These are phyloP conservation scores for Pitta sordida DNA, from an alignment of 2,113 vertebrate species.

Conservation along the genomic window DNA sequence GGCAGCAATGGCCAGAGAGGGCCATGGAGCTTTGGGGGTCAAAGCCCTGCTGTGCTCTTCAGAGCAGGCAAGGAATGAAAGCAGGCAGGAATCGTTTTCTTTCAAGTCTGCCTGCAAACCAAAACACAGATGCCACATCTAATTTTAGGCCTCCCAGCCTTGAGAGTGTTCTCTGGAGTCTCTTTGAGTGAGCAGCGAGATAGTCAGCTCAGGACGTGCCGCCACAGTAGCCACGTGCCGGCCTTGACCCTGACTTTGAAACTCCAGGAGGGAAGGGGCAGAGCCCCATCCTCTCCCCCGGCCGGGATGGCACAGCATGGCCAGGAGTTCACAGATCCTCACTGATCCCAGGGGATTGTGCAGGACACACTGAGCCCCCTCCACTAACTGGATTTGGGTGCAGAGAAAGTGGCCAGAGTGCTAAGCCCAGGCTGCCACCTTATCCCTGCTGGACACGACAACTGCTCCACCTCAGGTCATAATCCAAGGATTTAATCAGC, in stretches of 20 bases:
- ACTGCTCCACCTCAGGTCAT: rapidly evolving
- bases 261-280: background rate
- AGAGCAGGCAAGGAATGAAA: background rate
- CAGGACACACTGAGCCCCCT: background rate
- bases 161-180: background rate
- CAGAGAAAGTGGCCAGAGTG: background rate
- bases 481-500: background rate
- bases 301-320: background rate
- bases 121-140: constrained; percentile 36
- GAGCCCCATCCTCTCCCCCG: background rate
- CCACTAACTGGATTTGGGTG: rapidly evolving
- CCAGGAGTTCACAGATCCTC: background rate
- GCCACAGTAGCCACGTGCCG: rapidly evolving
- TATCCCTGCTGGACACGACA: background rate
- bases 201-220: background rate
- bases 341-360: background rate
- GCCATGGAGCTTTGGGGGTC: rapidly evolving
- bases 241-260: background rate
- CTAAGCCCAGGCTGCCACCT: background rate
- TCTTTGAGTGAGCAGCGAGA: background rate
- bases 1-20: background rate
- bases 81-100: background rate
- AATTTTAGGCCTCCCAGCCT: constrained; percentile 45
- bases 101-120: background rate
- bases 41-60: background rate